Base-by-base conservation (phyloP, 2,888 invertebrate genomes). In the Helicoverpa assulta region DNA sequence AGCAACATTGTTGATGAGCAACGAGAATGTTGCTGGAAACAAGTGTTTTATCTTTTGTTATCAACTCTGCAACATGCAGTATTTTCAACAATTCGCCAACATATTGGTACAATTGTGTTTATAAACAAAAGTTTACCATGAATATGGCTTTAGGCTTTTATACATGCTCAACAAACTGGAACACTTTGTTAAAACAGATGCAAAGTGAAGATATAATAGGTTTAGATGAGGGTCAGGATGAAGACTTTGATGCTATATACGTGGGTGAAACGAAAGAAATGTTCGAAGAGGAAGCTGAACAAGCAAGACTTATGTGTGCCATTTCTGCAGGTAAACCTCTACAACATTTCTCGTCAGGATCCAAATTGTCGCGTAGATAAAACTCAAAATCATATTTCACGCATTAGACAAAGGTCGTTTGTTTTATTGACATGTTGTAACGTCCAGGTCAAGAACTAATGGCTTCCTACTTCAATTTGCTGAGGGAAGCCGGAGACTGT, bases 361-460 rank as follows among this genome's bases (percentile, higher is more conserved):
- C 47, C 47, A n/a, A 40, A 7, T 8, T 10, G 33, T 8, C 40
- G 40, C 40, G 12, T 14, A 14, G 14, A 40, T 40, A 14, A 40
- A 40, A 14, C 14, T 40, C 40, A 40, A 40, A 4, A 47, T 5
- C n/a, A n/a, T 47, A n/a, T 6, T 47, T 6, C n/a, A 4, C 5
- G 47, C 16, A 59, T 50, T 40, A 40, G 40, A 40, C 40, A 14
- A 40, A 40, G 40, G 40, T 10, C 40, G 4, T 40, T 10, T 26
- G 59, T 21, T 12, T 2, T 26, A 40, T 65, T 5, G 7, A 40
- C 40, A 0, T 51, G 21, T 47, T 59, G 47, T 50, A n/a, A 33
- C 29, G 29, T 29, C 26, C 70, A 96, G 96, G 96, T 5, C 96
- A 96, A 90, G 95, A 96, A 83, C 80, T 91, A 26, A 95, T 96